Percentiles rank a stretch among this genome's conserved stretches.
Conservation (phyloP, 2,888 invertebrate species). For the Idaea aversata region DNA sequence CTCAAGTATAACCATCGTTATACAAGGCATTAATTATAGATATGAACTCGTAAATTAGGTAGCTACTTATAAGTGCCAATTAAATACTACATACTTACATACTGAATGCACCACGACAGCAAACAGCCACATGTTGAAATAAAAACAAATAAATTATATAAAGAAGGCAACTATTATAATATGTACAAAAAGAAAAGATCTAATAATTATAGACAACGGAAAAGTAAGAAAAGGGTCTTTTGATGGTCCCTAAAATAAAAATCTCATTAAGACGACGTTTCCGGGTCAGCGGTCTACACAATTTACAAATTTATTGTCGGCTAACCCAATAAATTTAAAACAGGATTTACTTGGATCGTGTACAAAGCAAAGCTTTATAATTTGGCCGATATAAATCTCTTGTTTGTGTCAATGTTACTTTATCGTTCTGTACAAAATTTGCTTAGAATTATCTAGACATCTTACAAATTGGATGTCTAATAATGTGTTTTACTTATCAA, state of each 20-base stretch:
- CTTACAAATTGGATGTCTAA: slow-evolving; percentile 19
- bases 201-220: slow-evolving; percentile 29
- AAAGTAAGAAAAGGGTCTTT: slow-evolving; percentile 44
- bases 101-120: slow-evolving; percentile 48
- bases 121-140: slow-evolving; percentile 46
- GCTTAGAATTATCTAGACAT: slow-evolving; percentile 19
- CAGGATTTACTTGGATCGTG: slow-evolving; percentile 71
- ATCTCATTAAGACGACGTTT: slow-evolving; percentile 65
- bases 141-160: slow-evolving; percentile 35
- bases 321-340: slow-evolving; percentile 77
- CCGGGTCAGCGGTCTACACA: slow-evolving; percentile 70
- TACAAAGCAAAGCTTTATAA: slow-evolving; percentile 74
- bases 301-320: slow-evolving; percentile 75
- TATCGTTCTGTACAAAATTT: slow-evolving; percentile 42
- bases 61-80: slow-evolving; percentile 5
- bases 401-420: slow-evolving; percentile 54
- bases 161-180: slow-evolving; percentile 24
- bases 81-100: slow-evolving; percentile 22
- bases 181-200: slow-evolving; percentile 15
- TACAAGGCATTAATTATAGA: neutral
- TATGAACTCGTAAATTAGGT: neutral
- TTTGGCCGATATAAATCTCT: slow-evolving; percentile 72
- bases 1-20: neutral
- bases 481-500: neutral
- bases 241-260: slow-evolving; percentile 55